A percentile compares a stretch with the other conserved stretches of the same genome.
These are phyloP conservation scores for Cheilosia scutellata DNA, from an alignment of 2,888 invertebrate genomes.

Conservation along the genomic window DNA sequence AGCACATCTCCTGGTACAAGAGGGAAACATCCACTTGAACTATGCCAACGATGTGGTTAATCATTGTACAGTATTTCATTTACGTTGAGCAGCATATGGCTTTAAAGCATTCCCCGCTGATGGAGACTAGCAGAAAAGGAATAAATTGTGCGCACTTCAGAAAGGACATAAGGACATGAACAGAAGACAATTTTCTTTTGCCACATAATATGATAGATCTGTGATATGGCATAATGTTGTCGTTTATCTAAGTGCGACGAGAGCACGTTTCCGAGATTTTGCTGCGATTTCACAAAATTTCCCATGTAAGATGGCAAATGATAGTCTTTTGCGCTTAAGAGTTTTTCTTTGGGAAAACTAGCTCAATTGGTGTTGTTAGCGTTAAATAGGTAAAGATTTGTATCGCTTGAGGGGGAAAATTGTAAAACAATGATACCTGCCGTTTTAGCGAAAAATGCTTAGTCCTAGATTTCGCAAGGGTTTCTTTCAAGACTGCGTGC, in stretches of 20 bases:
- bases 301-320: constrained; percentile 37
- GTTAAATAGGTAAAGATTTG: constrained; percentile 32
- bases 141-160: constrained; percentile 46
- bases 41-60: constrained; percentile 75
- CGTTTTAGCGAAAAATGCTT: neutral
- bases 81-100: constrained; percentile 61
- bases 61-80: constrained; percentile 75
- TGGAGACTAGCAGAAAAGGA: constrained; percentile 6
- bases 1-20: constrained; percentile 54
- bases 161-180: constrained; percentile 64
- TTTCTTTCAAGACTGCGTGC: neutral
- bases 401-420: neutral
- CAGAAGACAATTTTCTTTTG: constrained; percentile 62
- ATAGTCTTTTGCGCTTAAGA: constrained; percentile 31
- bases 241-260: constrained; percentile 67
- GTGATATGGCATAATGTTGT: constrained; percentile 72
- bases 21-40: constrained; percentile 73
- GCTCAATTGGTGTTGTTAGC: constrained; percentile 34
- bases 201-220: constrained; percentile 61
- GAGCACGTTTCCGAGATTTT: constrained; percentile 72
- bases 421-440: neutral
- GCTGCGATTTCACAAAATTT: constrained; percentile 44
- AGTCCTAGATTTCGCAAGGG: neutral
- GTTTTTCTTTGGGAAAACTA: constrained; percentile 10
- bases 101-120: constrained; percentile 45